Evolutionary conservation across 2,888 invertebrate genomes (phyloP), one percentile per base, ranked within the genome.

Genomic region (Apantesis nais): DNA sequence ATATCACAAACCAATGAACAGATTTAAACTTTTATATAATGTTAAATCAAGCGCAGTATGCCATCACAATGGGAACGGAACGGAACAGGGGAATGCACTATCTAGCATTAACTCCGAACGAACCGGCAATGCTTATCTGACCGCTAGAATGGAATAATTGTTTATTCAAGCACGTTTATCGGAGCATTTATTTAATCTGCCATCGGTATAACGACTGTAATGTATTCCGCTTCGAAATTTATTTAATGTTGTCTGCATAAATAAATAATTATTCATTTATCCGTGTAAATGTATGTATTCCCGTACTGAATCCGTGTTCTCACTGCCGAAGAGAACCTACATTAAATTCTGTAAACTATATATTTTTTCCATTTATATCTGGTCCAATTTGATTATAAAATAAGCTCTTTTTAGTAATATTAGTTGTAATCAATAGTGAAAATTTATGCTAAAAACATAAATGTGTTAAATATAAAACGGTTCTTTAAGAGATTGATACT

Each of bases 41-140:
- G 70, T 76, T 70, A 62, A 68, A 66, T 74, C 71, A 68, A 66
- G 71, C 72, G 72, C 70, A 66, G 22, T 25, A 41, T 64, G 7
- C 52, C 55, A 55, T 60, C 39, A 37, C 25, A 25, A 67, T 67
- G 60, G 31, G n/a, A 66, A n/a, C 63, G 44, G 67, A 61, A 37
- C 64, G 61, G 73, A 67, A 81, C 83, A 83, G 61, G 71, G 67
- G 78, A 83, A 78, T 78, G 83, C 83, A 81, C 83, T 83, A 76
- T 71, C 70, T 62, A 3, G 68, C 64, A 72, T 77, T 74, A 74
- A 76, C 74, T 72, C 64, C 19, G 31, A 16, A 16, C 48, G 29
- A 12, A 52, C 41, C 41, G 62, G n/a, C n/a, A 37, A 25, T 25
- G 62, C 58, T 70, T 73, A 73, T 67, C 70, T 64, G 34, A 2